phyloP scores from a whole-genome alignment of 2,797 vertebrate species.

The Leucoraja ocellata region DNA sequence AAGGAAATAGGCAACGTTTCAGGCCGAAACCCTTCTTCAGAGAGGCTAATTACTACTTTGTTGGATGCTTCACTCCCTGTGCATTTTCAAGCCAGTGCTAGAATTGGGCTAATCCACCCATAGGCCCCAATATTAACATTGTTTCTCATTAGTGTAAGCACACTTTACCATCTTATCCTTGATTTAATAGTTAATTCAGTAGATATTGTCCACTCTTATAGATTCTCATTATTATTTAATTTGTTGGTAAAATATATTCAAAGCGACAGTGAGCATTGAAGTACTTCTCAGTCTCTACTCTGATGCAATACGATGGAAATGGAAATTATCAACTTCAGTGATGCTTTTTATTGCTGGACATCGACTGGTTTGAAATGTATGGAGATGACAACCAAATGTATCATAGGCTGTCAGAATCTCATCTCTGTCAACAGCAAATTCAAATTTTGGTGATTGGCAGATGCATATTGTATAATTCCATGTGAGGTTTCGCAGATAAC shows the following conservation, averaged over 20 bases:
- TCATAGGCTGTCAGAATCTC: slow-evolving; percentile 52
- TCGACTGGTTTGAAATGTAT: slow-evolving; percentile 42
- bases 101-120: neutral
- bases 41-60: neutral
- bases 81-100: neutral
- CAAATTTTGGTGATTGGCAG: slow-evolving; percentile 61
- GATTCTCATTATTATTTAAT: neutral
- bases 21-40: too few species aligned
- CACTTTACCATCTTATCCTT: neutral
- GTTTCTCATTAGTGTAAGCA: neutral
- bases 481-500: slow-evolving; percentile 58
- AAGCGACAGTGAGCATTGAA: neutral
- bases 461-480: slow-evolving; percentile 59
- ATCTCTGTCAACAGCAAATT: slow-evolving; percentile 58
- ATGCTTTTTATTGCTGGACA: slow-evolving; percentile 22
- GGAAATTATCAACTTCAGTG: neutral
- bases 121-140: neutral
- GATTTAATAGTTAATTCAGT: neutral
- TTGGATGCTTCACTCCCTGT: neutral
- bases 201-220: neutral
- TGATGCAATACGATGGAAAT: neutral
- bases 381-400: slow-evolving; percentile 62
- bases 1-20: too few species aligned
- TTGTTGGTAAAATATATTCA: neutral
- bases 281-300: neutral